Evolutionary conservation across 2,113 vertebrate species (phyloP).

Genomic region (Mandrillus leucophaeus): DNA sequence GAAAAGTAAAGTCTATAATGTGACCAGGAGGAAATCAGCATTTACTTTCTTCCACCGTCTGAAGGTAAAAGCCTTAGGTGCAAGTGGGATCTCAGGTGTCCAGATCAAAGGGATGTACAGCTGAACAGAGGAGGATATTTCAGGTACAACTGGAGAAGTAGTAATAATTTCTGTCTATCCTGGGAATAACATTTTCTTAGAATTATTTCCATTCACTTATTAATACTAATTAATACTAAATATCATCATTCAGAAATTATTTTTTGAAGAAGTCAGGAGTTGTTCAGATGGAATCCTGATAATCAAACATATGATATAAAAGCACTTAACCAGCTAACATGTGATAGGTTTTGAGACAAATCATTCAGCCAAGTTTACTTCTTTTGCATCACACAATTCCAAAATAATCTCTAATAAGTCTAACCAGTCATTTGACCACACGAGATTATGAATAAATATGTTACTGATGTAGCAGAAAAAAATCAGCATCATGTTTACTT

Average conservation of each 20-base stretch:
- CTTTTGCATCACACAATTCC: neutral
- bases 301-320: neutral
- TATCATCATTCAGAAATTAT: neutral
- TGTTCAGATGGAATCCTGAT: neutral
- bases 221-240: neutral
- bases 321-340: neutral
- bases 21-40: neutral
- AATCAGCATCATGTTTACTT: neutral
- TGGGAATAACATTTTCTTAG: neutral
- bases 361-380: neutral
- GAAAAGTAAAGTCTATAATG: neutral
- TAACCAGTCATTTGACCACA: neutral
- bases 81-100: neutral
- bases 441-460: neutral
- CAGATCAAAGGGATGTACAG: neutral
- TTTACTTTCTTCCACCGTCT: neutral
- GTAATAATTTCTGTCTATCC: neutral
- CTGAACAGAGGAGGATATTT: neutral
- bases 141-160: neutral
- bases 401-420: neutral
- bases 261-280: neutral
- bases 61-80: neutral
- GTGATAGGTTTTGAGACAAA: neutral
- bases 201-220: neutral
- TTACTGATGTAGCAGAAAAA: neutral